Conservation (phyloP, 2,797 vertebrate species). For the Microctenopoma steveboyesi region DNA sequence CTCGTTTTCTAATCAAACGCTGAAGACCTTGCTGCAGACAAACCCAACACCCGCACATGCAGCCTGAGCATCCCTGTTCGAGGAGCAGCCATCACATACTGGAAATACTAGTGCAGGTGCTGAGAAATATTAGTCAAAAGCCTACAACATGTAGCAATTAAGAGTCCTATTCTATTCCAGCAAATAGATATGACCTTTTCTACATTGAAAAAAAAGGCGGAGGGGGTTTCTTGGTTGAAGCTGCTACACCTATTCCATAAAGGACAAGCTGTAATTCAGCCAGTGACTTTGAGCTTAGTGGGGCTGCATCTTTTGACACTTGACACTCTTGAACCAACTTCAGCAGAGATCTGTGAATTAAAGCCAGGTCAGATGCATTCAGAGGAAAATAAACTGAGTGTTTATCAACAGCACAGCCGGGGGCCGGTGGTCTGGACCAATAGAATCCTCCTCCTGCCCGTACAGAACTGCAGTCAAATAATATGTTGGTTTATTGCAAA, state of each 20-base stretch:
- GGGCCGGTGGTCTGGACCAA: slow-evolving; percentile 29
- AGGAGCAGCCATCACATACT: slow-evolving; percentile 43
- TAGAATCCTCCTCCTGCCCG: slow-evolving; percentile 34
- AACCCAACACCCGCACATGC: slow-evolving; percentile 31
- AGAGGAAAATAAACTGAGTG: slow-evolving; percentile 42
- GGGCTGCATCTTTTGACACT: slow-evolving; percentile 50
- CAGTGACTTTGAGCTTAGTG: slow-evolving; percentile 55
- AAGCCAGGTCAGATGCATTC: slow-evolving; percentile 45
- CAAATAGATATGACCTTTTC: slow-evolving; percentile 62
- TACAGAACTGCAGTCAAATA: slow-evolving; percentile 50
- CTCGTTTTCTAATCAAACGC: slow-evolving; percentile 25
- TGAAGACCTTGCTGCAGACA: slow-evolving; percentile 24
- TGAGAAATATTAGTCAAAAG: slow-evolving; percentile 51
- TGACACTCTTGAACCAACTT: slow-evolving; percentile 27
- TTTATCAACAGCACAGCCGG: slow-evolving; percentile 35
- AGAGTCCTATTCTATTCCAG: slow-evolving; percentile 56
- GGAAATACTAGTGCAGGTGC: slow-evolving; percentile 54
- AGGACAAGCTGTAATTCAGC: slow-evolving; percentile 58
- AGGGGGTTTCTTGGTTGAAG: slow-evolving; percentile 48
- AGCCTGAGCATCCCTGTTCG: slow-evolving; percentile 28
- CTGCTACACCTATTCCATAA: slow-evolving; percentile 51
- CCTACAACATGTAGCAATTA: slow-evolving; percentile 60
- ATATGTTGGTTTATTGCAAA: slow-evolving; percentile 58
- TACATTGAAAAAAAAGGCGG: slow-evolving; percentile 47
- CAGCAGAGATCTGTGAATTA: slow-evolving; percentile 44